Conservation (phyloP, 2,113 vertebrate species). For the Halcyon malimbica region DNA sequence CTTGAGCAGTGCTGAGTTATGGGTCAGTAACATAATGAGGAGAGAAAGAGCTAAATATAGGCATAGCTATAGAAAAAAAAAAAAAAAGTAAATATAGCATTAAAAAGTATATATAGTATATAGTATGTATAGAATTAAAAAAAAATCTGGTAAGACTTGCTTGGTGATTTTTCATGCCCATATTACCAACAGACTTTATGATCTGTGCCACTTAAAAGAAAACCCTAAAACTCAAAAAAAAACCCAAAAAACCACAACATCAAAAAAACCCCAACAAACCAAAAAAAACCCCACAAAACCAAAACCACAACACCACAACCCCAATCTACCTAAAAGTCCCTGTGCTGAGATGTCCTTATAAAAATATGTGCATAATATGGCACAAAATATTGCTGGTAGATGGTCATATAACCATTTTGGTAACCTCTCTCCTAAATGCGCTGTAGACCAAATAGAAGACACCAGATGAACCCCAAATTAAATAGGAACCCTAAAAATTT, state of each 20-base stretch:
- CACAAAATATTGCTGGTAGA: not conserved
- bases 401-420: not conserved
- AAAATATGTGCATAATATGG: not conserved
- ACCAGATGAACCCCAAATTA: not conserved
- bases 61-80: not conserved
- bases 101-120: too few relatives aligned
- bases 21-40: not conserved
- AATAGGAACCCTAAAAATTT: not conserved
- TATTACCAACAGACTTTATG: not conserved
- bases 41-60: not conserved
- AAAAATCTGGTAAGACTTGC: not conserved
- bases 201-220: not conserved
- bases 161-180: not conserved
- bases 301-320: too few relatives aligned
- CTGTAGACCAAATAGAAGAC: not conserved
- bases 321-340: not conserved
- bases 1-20: not conserved
- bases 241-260: too few relatives aligned
- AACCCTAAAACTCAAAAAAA: too few relatives aligned
- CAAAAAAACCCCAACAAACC: too few relatives aligned
- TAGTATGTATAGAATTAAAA: not conserved
- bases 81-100: too few relatives aligned
- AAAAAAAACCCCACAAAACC: too few relatives aligned
- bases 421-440: not conserved
- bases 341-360: not conserved